These are phyloP conservation scores for Paralinhomoeus sp. DNA, from an alignment of 2,888 invertebrate genomes.

Conservation along the genomic window DNA sequence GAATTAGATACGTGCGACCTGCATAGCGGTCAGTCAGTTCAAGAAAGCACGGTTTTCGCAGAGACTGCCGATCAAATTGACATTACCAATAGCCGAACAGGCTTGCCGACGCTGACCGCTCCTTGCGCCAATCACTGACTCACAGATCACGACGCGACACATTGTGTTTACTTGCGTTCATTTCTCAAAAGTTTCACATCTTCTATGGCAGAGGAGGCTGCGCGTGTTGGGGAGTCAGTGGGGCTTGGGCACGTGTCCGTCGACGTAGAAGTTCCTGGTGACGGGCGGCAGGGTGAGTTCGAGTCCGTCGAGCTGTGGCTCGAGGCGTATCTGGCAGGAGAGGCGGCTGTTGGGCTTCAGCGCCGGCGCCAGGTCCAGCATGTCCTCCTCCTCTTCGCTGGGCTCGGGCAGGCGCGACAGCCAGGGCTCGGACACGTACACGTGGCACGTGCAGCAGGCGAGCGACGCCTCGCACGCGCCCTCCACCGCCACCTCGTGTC, in stretches of 20 bases:
- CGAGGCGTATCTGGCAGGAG: conserved; percentile 71
- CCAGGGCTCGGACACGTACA: conserved; percentile 58
- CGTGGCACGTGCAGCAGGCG: conserved; percentile 93
- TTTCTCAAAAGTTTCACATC: too few relatives aligned
- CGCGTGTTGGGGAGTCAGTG: too few relatives aligned
- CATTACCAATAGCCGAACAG: too few relatives aligned
- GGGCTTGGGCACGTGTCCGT: conserved; percentile 80
- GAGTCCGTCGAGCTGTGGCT: conserved; percentile 64
- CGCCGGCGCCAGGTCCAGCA: conserved; percentile 86
- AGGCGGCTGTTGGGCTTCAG: conserved; percentile 78
- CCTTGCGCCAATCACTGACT: too few relatives aligned
- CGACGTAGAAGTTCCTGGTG: conserved; percentile 87
- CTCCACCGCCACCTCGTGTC: conserved; percentile 78
- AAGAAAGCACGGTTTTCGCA: too few relatives aligned
- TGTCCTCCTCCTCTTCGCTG: conserved; percentile 72
- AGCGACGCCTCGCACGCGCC: conserved; percentile 93
- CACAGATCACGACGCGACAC: too few relatives aligned
- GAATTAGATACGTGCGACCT: too few relatives aligned
- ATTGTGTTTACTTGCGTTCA: too few relatives aligned
- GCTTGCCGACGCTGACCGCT: too few relatives aligned
- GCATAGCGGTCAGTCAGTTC: too few relatives aligned
- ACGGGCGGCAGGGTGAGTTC: conserved; percentile 57
- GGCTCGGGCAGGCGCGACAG: conserved; percentile 50
- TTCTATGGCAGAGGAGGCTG: too few relatives aligned
- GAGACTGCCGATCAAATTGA: too few relatives aligned